These are phyloP conservation scores for Oplegnathus fasciatus DNA, from an alignment of 2,113 vertebrate genomes.

Conservation along the genomic window DNA sequence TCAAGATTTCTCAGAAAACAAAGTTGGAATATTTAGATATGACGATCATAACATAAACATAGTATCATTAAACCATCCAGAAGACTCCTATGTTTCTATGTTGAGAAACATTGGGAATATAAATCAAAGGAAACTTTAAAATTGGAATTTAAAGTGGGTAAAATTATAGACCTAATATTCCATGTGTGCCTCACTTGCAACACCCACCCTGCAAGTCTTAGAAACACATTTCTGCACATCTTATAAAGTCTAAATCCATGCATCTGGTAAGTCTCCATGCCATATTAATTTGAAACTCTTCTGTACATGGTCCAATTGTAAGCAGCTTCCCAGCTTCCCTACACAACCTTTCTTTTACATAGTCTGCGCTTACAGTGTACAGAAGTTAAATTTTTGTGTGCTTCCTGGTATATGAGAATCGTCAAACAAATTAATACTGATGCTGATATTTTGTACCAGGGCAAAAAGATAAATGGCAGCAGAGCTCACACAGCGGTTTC, in stretches of 20 bases:
- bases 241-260: not conserved
- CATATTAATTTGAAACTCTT: not conserved
- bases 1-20: not conserved
- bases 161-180: not conserved
- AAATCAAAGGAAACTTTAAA: not conserved
- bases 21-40: not conserved
- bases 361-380: not conserved
- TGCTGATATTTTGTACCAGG: not conserved
- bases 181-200: not conserved
- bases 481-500: constrained; percentile 11
- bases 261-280: not conserved
- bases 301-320: not conserved
- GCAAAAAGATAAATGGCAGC: constrained; percentile 12
- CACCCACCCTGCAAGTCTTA: not conserved
- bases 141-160: too few species aligned
- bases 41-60: too few species aligned
- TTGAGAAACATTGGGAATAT: not conserved
- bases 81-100: not conserved
- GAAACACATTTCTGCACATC: not conserved
- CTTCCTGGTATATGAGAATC: not conserved
- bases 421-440: not conserved
- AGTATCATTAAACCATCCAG: too few species aligned
- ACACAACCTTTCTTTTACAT: not conserved
- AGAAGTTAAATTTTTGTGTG: not conserved
- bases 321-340: not conserved